Evolutionary conservation across 2,113 vertebrate genomes (phyloP), one percentile per base, ranked within the genome.

Genomic region (Leucopternis melanops): DNA sequence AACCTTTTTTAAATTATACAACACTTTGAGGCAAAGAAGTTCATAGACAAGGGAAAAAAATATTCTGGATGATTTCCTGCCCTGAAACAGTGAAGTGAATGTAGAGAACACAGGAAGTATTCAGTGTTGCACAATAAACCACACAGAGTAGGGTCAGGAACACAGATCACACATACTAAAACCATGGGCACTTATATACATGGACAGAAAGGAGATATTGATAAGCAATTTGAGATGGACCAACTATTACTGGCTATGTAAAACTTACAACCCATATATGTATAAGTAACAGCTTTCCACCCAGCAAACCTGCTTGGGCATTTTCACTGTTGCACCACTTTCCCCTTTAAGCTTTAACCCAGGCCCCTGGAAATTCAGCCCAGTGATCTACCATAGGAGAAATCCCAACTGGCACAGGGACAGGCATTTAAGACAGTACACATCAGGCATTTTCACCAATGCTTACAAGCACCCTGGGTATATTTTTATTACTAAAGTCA

Each of bases 161-260:
- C 10, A 5, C 16, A 61, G 16, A 54, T 52, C 27, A 11, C 71
- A 70, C 10, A 7, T 38, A 27, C 11, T 40, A 81, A 74, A 74
- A 12, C 45, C 31, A 13, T 5, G 4, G 9, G 10, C 16, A n/a
- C 16, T 84, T 25, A 22, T 1, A 4, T 13, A 47, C 1, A 0
- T 8, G 10, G 40, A 38, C 27, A 45, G 66, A 85, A 45, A 42
- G 10, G 1, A 19, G 5, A 16, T 3, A 72, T 1, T 32, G 15
- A 55, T 59, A 47, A 50, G 13, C 14, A 36, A 8, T 44, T 66
- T 57, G 49, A 81, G 59, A 52, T 16, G 23, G 34, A n/a, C 16
- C 50, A 45, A 27, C 47, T 66, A 17, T 42, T 85, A 18, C 23
- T 67, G 31, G 17, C 57, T 74, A 8, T 7, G 6, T 47, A 63